Percentiles rank a stretch among this genome's conserved stretches.
Evolutionary conservation across 1,140 invertebrate genomes (phyloP).

Genomic region (Hyles euphorbiae): DNA sequence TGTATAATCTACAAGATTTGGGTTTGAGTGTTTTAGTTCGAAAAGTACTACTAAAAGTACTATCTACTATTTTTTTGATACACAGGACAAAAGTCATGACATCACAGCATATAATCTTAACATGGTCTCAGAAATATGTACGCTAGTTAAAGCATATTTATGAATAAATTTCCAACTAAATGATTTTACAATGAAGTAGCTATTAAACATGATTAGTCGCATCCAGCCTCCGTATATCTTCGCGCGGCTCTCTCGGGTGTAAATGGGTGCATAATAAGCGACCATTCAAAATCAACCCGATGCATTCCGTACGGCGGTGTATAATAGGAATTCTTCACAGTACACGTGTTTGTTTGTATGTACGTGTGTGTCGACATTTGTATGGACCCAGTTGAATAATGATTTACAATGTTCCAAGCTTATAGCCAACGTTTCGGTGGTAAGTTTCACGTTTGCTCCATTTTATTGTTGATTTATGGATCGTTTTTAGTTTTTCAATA

Average conservation of each 20-base stretch:
- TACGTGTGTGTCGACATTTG: conserved; percentile 50
- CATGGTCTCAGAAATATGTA: no score
- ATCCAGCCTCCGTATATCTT: conserved; percentile 18
- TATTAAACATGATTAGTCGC: background rate
- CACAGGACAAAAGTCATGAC: no score
- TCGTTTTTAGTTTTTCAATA: background rate
- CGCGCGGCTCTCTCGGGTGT: conserved; percentile 40
- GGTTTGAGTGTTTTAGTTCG: no score
- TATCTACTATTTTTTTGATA: no score
- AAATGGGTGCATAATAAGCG: conserved; percentile 70
- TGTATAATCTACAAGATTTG: no score
- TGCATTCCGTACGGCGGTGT: conserved; percentile 34
- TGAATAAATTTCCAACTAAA: no score
- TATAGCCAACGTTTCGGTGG: no score
- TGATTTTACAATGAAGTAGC: no score
- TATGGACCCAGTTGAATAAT: conserved; percentile 52
- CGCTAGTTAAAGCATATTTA: no score
- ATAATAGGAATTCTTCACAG: conserved; percentile 55
- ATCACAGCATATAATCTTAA: no score
- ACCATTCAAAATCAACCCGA: conserved; percentile 59
- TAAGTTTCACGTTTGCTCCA: no score
- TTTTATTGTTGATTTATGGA: background rate
- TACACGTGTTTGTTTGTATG: conserved; percentile 52
- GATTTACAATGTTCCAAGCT: conserved; percentile 44
- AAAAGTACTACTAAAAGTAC: no score